Percentiles rank a stretch among this genome's conserved stretches.
Conservation (phyloP, 1,140 invertebrate genomes). For the Ceratina calcarata region DNA sequence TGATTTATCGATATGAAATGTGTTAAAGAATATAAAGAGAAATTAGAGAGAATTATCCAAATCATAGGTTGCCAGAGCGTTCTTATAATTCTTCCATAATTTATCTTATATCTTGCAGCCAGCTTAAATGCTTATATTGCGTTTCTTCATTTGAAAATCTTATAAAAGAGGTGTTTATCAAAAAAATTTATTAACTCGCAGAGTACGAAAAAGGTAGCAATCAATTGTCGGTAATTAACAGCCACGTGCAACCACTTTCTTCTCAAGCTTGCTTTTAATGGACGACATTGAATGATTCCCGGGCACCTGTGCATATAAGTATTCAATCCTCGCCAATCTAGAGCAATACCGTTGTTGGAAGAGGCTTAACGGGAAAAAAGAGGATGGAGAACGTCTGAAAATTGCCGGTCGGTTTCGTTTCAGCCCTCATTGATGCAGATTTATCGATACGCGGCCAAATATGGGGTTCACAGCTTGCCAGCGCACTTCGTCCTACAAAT, state of each 20-base stretch:
- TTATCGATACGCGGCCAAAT: slow-evolving; percentile 74
- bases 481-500: slow-evolving; percentile 61
- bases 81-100: too few relatives aligned
- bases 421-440: slow-evolving; percentile 61
- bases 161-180: too few relatives aligned
- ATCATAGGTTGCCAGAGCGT: too few relatives aligned
- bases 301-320: background rate
- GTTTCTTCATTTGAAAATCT: background rate
- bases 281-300: background rate
- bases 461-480: slow-evolving; percentile 71
- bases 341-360: slow-evolving; percentile 2
- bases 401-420: slow-evolving; percentile 49
- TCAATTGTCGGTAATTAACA: slow-evolving; percentile 1
- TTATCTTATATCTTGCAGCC: too few relatives aligned
- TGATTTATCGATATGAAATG: too few relatives aligned
- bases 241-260: background rate
- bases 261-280: background rate
- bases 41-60: too few relatives aligned
- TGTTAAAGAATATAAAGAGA: too few relatives aligned
- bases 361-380: slow-evolving; percentile 10
- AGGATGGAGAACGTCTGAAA: slow-evolving; percentile 27
- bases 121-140: too few relatives aligned
- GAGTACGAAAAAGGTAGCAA: background rate
- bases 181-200: background rate
- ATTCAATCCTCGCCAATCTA: background rate